Evolutionary conservation across 1,140 invertebrate genomes (phyloP).

Genomic region (Drosophila rufa): DNA sequence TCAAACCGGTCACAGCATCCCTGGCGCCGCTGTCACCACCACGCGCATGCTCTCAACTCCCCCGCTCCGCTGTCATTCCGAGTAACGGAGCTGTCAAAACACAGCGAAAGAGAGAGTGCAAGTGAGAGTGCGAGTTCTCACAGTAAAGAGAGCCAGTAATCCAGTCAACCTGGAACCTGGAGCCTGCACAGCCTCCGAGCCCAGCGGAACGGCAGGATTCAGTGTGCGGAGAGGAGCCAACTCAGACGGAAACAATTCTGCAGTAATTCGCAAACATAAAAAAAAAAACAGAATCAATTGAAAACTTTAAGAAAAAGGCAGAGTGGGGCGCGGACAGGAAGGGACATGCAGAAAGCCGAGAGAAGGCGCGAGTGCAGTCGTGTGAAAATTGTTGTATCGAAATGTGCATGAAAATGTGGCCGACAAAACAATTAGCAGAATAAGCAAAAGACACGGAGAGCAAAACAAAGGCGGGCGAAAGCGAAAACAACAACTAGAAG

Average conservation of each 20-base stretch:
- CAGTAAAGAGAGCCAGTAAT: conserved; percentile 12
- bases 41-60: conserved; percentile 29
- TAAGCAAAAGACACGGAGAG: conserved; percentile 1
- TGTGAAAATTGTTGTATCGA: conserved; percentile 68
- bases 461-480: conserved; percentile 36
- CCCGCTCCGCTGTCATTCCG: conserved; percentile 9
- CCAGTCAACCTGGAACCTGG: conserved; percentile 16
- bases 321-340: background rate
- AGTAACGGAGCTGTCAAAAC: conserved; percentile 57
- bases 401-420: conserved; percentile 64
- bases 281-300: conserved; percentile 16
- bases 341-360: background rate
- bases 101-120: conserved; percentile 11
- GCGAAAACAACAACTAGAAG: conserved; percentile 5
- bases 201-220: conserved; percentile 3
- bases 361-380: conserved; percentile 42
- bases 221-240: conserved; percentile 59
- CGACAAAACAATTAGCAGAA: conserved; percentile 58
- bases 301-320: conserved; percentile 14
- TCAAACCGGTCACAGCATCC: conserved; percentile 52
- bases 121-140: background rate
- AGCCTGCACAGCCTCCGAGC: conserved; percentile 59
- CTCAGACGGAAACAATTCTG: conserved; percentile 42
- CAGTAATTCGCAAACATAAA: conserved; percentile 26
- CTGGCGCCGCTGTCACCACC: conserved; percentile 54